Evolutionary conservation across 2,113 vertebrate genomes (phyloP).

Genomic region (Peucedramus taeniatus): DNA sequence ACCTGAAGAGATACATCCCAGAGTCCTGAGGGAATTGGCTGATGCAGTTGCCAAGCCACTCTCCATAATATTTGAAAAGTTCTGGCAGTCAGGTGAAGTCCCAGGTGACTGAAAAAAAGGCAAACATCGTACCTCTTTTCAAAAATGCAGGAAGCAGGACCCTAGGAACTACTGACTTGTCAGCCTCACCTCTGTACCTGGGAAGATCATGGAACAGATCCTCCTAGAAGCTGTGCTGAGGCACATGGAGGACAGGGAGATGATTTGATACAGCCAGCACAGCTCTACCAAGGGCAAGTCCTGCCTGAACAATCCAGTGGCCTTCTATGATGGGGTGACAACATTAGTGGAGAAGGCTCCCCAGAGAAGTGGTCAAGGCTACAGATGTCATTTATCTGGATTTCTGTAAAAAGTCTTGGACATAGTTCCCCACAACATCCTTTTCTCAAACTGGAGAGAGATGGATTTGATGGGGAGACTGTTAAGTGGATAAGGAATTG

Average conservation of each 20-base stretch:
- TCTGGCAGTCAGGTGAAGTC: neutral
- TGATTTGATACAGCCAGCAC: neutral
- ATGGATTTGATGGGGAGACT: neutral
- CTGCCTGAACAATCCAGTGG: neutral
- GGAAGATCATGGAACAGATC: neutral
- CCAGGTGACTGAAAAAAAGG: neutral
- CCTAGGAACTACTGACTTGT: neutral
- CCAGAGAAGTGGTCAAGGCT: neutral
- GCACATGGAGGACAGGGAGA: neutral
- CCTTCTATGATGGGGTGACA: neutral
- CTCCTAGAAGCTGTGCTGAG: neutral
- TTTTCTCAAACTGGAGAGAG: neutral
- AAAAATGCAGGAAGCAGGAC: neutral
- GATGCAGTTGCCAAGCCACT: neutral
- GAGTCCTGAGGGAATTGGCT: neutral
- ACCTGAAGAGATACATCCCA: neutral
- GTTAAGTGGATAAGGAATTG: neutral
- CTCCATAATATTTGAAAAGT: neutral
- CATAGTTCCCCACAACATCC: neutral
- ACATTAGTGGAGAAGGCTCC: neutral
- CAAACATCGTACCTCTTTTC: neutral
- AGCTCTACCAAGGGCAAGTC: neutral
- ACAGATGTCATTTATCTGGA: neutral
- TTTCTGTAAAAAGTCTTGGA: neutral
- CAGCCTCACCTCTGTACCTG: neutral